phyloP scores from a whole-genome alignment of 1,140 invertebrate genomes.

The Planococcus citri region DNA sequence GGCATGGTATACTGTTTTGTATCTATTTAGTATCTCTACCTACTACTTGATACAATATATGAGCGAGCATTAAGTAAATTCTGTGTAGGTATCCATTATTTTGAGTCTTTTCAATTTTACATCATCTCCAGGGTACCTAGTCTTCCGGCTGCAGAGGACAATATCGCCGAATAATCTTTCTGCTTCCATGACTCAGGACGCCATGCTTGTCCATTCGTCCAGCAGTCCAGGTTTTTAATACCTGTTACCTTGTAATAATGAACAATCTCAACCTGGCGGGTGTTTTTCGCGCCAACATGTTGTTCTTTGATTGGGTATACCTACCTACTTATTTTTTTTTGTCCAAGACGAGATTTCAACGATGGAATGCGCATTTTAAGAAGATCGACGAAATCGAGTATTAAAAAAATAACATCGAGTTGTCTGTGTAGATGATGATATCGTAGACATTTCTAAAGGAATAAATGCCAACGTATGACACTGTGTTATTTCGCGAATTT shows the following conservation, averaged over 20 bases:
- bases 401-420: background rate
- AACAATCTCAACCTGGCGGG: background rate
- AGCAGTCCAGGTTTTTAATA: too few species aligned
- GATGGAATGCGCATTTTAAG: background rate
- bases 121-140: too few species aligned
- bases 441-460: background rate
- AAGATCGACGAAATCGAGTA: too few species aligned
- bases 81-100: too few species aligned
- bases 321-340: background rate
- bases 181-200: background rate
- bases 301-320: too few species aligned
- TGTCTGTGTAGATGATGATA: background rate
- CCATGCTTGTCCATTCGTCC: background rate
- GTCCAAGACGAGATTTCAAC: background rate
- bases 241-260: background rate
- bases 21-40: too few species aligned
- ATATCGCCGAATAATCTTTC: background rate
- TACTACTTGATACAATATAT: too few species aligned
- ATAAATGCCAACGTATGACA: background rate
- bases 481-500: background rate
- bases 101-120: too few species aligned
- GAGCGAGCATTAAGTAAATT: too few species aligned
- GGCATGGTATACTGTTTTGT: too few species aligned
- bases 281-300: background rate
- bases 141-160: too few species aligned